Conservation (phyloP, 2,113 vertebrate genomes). For the Hirundichthys speculiger region DNA sequence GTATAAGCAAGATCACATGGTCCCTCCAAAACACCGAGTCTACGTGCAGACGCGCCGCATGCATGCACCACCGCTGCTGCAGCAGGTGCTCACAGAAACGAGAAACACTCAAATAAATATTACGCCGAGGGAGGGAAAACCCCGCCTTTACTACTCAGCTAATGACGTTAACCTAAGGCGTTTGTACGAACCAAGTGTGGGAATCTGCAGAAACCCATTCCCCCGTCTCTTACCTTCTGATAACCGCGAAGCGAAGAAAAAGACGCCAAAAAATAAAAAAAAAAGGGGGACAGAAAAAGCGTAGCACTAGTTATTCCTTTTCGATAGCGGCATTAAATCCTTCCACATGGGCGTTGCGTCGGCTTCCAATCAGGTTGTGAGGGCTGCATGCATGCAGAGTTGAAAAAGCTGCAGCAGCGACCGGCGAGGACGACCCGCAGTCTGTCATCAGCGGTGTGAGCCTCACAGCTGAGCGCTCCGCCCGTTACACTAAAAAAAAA, state of each 20-base stretch:
- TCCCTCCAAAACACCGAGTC: constrained; percentile 43
- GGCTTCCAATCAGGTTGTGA: constrained; percentile 17
- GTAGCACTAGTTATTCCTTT: constrained; percentile 56
- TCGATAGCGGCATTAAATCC: constrained; percentile 63
- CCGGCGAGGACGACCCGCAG: constrained; percentile 20
- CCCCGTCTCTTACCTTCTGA: constrained; percentile 62
- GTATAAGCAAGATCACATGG: constrained; percentile 57
- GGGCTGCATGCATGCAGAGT: constrained; percentile 31
- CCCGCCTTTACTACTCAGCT: not conserved
- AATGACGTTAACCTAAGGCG: not conserved
- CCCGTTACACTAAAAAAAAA: constrained; percentile 46
- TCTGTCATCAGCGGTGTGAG: constrained; percentile 42
- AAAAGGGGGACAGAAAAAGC: constrained; percentile 1
- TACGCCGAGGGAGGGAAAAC: not conserved
- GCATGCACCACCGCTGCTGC: constrained; percentile 37
- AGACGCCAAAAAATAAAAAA: not conserved
- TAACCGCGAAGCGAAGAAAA: too few relatives aligned
- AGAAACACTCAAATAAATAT: constrained; percentile 2
- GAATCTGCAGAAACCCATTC: constrained; percentile 20
- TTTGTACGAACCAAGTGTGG: not conserved
- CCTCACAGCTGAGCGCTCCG: constrained; percentile 64
- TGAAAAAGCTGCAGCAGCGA: constrained; percentile 18
- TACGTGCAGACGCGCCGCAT: constrained; percentile 32
- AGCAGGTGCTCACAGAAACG: constrained; percentile 49
- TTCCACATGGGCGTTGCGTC: constrained; percentile 31